Evolutionary conservation across 2,797 vertebrate species (phyloP), one percentile per base, ranked within the genome.

Genomic region (Gila robusta): DNA sequence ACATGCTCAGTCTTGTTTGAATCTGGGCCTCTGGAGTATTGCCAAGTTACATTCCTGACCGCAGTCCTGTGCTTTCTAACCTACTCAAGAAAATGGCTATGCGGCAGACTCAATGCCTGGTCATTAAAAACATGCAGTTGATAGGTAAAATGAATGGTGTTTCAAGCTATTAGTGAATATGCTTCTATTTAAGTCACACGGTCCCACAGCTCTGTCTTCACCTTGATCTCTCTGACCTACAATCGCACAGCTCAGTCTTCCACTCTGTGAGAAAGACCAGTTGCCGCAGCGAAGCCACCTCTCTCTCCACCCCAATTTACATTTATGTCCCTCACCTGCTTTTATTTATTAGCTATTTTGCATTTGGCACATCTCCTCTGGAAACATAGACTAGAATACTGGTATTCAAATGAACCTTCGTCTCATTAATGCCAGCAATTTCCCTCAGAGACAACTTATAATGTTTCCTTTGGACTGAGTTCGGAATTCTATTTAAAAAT

Each of bases 291-390:
- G 90, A 91, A 91, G 93, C 92, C 91, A 94, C 92, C 92, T 92
- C 92, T 93, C 92, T 91, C 90, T 91, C 94, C 93, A 94, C 91
- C 92, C 92, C 92, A 94, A 95, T 96, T 96, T 95, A 94, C 94
- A 95, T 95, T 94, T 94, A 93, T 95, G 94, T 94, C 93, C 93
- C 93, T 94, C 85, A 89, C 90, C 93, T 92, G 93, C 88, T 92
- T 93, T 95, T 96, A 96, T 96, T 95, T 96, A 96, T 96, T 94
- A 93, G 93, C 92, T 94, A 94, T 94, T 96, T 95, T 93, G 90
- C 93, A 94, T 95, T 94, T 95, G 94, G 94, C 94, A 94, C 93
- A 93, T 94, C 93, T 95, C 93, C 93, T 90, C 92, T 89, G 92
- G 93, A 94, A 92, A 94, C 92, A 90, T 93, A 93, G 93, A 91